These are phyloP conservation scores for Tryphoninae sp. DNA, from an alignment of 2,888 invertebrate genomes.

Conservation along the genomic window DNA sequence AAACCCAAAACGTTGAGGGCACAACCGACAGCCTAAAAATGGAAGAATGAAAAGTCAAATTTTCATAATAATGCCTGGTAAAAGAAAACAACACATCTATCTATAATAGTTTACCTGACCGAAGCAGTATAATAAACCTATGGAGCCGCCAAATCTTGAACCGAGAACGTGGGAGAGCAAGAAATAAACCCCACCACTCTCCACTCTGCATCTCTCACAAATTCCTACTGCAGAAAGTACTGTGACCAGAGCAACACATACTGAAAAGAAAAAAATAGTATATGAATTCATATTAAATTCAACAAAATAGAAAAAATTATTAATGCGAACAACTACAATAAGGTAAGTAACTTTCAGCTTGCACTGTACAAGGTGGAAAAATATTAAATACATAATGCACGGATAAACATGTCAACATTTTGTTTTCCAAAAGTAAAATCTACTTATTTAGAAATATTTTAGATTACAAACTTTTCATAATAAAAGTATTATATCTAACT, in stretches of 20 bases:
- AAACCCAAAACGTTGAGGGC: slow-evolving; percentile 98
- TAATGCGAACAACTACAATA: not conserved
- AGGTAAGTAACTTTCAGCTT: no score
- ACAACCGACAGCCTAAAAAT: slow-evolving; percentile 94
- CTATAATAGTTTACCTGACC: slow-evolving; percentile 89
- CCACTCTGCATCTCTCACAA: slow-evolving; percentile 96
- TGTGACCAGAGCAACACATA: slow-evolving; percentile 94
- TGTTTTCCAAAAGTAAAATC: no score
- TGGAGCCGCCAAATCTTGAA: slow-evolving; percentile 94
- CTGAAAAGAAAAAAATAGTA: slow-evolving; percentile 82
- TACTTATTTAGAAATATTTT: no score
- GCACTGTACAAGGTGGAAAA: not conserved
- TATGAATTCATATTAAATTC: slow-evolving; percentile 7
- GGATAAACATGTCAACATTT: no score
- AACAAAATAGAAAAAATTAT: slow-evolving; percentile 15
- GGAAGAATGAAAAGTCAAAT: slow-evolving; percentile 32
- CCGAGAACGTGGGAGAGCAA: slow-evolving; percentile 96
- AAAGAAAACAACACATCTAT: slow-evolving; percentile 44
- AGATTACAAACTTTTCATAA: no score
- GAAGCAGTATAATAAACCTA: slow-evolving; percentile 97
- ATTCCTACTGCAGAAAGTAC: slow-evolving; percentile 98
- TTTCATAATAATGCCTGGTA: slow-evolving; percentile 22
- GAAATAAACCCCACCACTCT: slow-evolving; percentile 99
- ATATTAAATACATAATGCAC: not conserved
- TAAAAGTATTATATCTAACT: not conserved